Evolutionary conservation across 2,888 invertebrate species (phyloP).

Genomic region (Xestia ashworthii): DNA sequence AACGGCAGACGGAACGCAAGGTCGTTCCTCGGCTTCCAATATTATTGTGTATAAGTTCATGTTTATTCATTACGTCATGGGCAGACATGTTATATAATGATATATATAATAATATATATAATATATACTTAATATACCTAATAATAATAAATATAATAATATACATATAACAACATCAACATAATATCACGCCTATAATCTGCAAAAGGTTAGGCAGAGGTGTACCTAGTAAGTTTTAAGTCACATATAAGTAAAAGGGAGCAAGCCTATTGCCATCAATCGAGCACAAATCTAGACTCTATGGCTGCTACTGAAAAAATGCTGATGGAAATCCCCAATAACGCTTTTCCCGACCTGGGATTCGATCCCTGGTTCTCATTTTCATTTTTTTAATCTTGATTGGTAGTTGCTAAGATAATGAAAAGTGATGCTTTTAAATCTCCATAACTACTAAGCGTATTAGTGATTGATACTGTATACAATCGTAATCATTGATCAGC

Average conservation of each 20-base stretch:
- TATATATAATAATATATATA: no score
- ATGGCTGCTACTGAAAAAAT: not conserved
- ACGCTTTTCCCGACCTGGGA: not conserved
- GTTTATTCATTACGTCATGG: slow-evolving; percentile 19
- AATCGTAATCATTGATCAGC: slow-evolving; percentile 13
- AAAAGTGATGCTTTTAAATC: not conserved
- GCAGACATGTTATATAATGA: slow-evolving; percentile 14
- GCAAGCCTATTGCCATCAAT: not conserved
- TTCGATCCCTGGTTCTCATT: not conserved
- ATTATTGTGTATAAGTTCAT: slow-evolving; percentile 6
- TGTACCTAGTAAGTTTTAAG: not conserved
- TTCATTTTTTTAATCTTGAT: not conserved
- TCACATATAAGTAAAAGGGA: not conserved
- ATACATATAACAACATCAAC: not conserved
- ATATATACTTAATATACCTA: slow-evolving; percentile 1
- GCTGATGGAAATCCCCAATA: not conserved
- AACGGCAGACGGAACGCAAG: slow-evolving; percentile 35
- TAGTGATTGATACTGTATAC: not conserved
- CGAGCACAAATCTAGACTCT: not conserved
- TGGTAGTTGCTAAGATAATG: no score
- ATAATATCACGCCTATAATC: not conserved
- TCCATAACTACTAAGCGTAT: not conserved
- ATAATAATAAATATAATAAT: no score
- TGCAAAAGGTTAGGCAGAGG: not conserved
- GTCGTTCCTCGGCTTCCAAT: slow-evolving; percentile 41